A percentile compares a stretch with the other conserved stretches of the same genome.
Conservation (phyloP, 2,797 vertebrate genomes). For the Platyrinchus mystaceus region DNA sequence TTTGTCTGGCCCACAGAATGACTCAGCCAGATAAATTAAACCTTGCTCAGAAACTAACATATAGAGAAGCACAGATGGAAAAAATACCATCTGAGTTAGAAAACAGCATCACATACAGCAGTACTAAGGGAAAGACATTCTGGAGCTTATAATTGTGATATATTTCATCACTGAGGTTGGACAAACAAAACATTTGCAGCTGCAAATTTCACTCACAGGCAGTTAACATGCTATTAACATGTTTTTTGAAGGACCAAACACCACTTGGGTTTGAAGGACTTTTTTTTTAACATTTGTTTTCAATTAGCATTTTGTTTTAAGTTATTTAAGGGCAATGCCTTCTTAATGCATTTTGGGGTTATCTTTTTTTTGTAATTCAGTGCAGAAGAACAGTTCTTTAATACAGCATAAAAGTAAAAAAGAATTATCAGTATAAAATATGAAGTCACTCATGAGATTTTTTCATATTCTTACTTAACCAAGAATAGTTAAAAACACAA, state of each 20-base stretch:
- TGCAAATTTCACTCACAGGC: background rate
- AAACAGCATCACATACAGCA: background rate
- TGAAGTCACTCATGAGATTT: background rate
- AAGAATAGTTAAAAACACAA: background rate
- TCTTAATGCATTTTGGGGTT: background rate
- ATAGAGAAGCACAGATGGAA: background rate
- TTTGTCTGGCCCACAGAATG: background rate
- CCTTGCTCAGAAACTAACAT: background rate
- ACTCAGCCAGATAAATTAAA: background rate
- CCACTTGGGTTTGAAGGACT: background rate
- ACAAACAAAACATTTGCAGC: background rate
- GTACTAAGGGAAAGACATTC: background rate
- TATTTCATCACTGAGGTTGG: background rate
- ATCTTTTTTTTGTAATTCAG: background rate
- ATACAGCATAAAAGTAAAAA: background rate
- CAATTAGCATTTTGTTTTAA: background rate
- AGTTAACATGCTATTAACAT: background rate
- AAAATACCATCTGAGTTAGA: background rate
- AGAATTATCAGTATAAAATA: background rate
- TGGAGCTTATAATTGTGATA: background rate
- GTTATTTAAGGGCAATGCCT: background rate
- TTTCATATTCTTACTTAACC: background rate
- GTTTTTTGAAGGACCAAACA: background rate
- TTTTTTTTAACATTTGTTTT: background rate
- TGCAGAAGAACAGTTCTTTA: background rate